A percentile compares a stretch with the other conserved stretches of the same genome.
These are phyloP conservation scores for Thaleichthys pacificus DNA, from an alignment of 2,797 vertebrate species.

Conservation along the genomic window DNA sequence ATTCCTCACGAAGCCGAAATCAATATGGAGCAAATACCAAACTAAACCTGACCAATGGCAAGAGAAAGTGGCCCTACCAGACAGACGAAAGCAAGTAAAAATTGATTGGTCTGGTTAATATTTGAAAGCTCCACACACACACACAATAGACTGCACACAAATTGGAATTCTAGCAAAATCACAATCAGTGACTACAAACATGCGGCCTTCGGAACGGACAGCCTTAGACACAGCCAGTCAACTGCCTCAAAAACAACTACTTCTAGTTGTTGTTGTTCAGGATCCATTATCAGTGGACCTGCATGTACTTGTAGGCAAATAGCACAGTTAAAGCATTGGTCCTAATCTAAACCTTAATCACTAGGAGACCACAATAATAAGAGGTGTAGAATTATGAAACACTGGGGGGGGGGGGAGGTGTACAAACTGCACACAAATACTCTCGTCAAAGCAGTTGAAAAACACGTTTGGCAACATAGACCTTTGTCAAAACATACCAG, in stretches of 20 bases:
- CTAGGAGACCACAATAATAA: constrained; percentile 43
- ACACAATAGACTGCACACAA: constrained; percentile 57
- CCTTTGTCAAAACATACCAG: constrained; percentile 54
- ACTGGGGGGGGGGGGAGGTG: constrained; percentile 31
- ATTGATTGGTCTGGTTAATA: constrained; percentile 78
- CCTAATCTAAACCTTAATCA: constrained; percentile 10
- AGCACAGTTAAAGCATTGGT: not conserved
- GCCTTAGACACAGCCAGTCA: not conserved
- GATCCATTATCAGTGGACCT: constrained; percentile 7
- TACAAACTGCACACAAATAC: constrained; percentile 55
- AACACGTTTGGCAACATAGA: constrained; percentile 70
- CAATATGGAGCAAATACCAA: constrained; percentile 34
- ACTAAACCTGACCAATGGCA: constrained; percentile 28
- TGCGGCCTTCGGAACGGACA: constrained; percentile 10
- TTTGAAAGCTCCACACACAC: constrained; percentile 74
- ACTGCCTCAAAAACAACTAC: not conserved
- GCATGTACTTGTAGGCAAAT: constrained; percentile 11
- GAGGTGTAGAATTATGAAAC: constrained; percentile 45
- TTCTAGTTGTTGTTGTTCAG: not conserved
- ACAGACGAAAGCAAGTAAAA: constrained; percentile 59
- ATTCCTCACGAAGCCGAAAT: constrained; percentile 20
- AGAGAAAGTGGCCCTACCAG: constrained; percentile 45
- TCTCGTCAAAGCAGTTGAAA: constrained; percentile 44
- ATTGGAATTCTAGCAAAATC: constrained; percentile 6
- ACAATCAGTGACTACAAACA: not conserved